Evolutionary conservation across 2,113 vertebrate species (phyloP).

Genomic region (Plecturocebus donacophilus): DNA sequence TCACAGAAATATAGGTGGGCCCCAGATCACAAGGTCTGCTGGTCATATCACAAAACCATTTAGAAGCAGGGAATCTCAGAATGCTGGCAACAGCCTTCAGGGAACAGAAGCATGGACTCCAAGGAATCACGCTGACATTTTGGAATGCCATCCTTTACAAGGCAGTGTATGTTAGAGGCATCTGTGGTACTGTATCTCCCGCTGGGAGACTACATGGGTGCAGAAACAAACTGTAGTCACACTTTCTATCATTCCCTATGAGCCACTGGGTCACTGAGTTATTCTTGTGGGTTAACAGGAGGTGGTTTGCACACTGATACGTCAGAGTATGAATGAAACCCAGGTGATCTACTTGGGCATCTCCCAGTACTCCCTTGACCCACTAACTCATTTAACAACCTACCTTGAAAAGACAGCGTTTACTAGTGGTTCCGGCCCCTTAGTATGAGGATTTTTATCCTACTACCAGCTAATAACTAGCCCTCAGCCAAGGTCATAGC

Average conservation of each 20-base stretch:
- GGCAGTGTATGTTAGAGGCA: neutral
- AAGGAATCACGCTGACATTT: neutral
- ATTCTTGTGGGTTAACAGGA: neutral
- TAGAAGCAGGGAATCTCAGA: neutral
- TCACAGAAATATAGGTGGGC: neutral
- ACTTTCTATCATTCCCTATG: neutral
- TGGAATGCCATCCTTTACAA: neutral
- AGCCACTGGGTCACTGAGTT: neutral
- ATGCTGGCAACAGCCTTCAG: neutral
- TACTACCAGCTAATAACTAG: neutral
- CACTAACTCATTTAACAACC: neutral
- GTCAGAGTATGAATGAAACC: neutral
- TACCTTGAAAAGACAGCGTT: too few relatives aligned
- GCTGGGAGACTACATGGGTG: neutral
- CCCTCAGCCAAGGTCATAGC: neutral
- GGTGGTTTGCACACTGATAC: neutral
- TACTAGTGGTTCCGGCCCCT: too few relatives aligned
- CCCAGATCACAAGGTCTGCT: neutral
- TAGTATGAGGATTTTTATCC: too few relatives aligned
- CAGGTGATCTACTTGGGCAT: neutral
- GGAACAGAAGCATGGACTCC: neutral
- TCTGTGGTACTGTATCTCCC: neutral
- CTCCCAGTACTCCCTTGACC: neutral
- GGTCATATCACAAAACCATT: neutral
- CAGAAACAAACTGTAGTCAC: neutral